phyloP scores from a whole-genome alignment of 2,113 vertebrate species.

The Ophiodon elongatus region DNA sequence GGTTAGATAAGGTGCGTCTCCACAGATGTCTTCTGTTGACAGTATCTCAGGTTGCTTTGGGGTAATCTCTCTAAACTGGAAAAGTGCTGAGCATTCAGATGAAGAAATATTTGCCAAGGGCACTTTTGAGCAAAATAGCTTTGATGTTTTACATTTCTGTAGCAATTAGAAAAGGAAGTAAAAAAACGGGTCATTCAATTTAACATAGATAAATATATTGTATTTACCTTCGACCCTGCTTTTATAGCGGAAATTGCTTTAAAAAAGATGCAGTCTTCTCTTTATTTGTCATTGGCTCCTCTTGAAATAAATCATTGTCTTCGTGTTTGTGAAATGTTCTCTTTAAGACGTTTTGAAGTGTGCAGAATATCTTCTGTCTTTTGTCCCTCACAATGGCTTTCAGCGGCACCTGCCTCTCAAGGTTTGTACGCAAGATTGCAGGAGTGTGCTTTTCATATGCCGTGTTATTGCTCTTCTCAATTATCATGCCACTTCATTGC shows the following conservation, averaged over 20 bases:
- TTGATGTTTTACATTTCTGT: conserved; percentile 10
- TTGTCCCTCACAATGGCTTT: neutral
- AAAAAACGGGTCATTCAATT: neutral
- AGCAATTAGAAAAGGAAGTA: neutral
- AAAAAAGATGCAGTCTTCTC: neutral
- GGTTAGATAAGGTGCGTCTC: conserved; percentile 40
- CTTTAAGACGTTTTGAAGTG: neutral
- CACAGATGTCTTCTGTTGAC: conserved; percentile 33
- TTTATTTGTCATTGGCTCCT: neutral
- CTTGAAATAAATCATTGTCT: neutral
- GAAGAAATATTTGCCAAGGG: conserved; percentile 8
- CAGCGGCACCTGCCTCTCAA: neutral
- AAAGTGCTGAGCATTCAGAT: conserved; percentile 23
- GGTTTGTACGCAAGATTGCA: neutral
- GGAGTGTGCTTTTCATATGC: neutral
- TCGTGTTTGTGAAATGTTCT: neutral
- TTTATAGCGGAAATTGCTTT: neutral
- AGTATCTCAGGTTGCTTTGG: conserved; percentile 25
- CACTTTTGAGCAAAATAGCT: neutral
- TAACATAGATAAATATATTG: neutral
- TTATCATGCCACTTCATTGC: neutral
- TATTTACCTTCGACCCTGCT: neutral
- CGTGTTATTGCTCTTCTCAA: neutral
- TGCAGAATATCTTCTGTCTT: neutral
- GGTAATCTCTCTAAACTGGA: conserved; percentile 12